Conservation (phyloP, 1,140 invertebrate species). For the Solen grandis region DNA sequence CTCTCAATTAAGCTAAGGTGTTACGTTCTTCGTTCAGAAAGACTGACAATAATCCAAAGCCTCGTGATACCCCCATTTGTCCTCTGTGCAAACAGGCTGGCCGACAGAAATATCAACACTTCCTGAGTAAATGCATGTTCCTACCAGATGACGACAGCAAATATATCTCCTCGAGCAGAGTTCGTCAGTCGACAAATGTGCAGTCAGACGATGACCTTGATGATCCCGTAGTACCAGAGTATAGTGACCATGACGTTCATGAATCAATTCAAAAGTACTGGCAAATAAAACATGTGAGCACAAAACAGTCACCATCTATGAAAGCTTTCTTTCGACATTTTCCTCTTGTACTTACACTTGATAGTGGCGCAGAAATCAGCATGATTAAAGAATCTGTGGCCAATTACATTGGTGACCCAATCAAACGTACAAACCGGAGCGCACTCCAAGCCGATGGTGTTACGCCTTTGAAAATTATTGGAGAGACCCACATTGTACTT, state of each 20-base stretch:
- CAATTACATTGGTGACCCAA: constrained; percentile 9
- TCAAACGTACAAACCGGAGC: constrained; percentile 34
- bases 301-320: constrained; percentile 43
- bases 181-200: neutral
- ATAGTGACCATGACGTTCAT: neutral
- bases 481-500: constrained; percentile 36
- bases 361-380: constrained; percentile 51
- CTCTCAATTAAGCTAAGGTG: neutral
- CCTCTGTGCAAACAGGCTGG: constrained; percentile 51
- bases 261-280: neutral
- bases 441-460: constrained; percentile 57
- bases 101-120: constrained; percentile 15
- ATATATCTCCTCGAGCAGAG: neutral
- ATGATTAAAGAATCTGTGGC: constrained; percentile 51
- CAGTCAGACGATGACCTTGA: neutral
- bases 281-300: constrained; percentile 20
- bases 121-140: constrained; percentile 52
- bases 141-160: constrained; percentile 35
- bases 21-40: neutral
- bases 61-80: neutral
- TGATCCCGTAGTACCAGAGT: neutral
- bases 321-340: constrained; percentile 42
- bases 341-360: constrained; percentile 34
- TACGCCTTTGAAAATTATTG: constrained; percentile 45
- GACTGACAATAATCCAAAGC: neutral